Evolutionary conservation across 53 echinoderm and acorn worm species (phyloP), one percentile per base, ranked within the genome.

Genomic region (Paelopatides confundens): DNA sequence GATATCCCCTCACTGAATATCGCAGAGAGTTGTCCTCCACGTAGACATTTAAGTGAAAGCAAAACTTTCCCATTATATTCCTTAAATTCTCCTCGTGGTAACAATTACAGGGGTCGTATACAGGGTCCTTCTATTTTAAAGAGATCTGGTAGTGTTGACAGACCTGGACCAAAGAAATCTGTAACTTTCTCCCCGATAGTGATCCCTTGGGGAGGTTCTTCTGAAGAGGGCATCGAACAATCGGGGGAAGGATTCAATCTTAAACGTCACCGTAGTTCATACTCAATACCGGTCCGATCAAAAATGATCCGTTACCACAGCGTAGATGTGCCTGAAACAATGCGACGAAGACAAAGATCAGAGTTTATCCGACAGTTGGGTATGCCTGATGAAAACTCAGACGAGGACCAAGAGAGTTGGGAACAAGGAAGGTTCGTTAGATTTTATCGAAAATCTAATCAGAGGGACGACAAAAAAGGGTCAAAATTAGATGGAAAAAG

Each of bases 181-280:
- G 94, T 96, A 12, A 93, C 94, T 51, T 96, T 96, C 82, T 96
- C 96, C n/a, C 96, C 96, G 31, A 91, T 87, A 35, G 88, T 93
- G 83, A 82, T 82, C 65, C 83, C 83, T 39, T 82, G 83, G 83
- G 83, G 83, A 62, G 83, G 83, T 63, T 64, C 64, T 40, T 82
- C 83, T 32, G 63, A 82, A 46, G 64, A 82, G 83, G 63, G 83
- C 29, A 82, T 82, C 83, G 83, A 82, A 39, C 83, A 54, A 82
- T 86, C 82, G 66, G 82, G 76, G 52, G 90, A 76, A n/a, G 50
- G 78, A 29, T 50, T 29, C 47, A 30, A 50, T 30, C 78, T 46
- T 43, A 78, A 78, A 78, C 50, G 78, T 5, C 85, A 62, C 65
- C 35, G 33, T 18, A 35, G 84, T 24, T 74, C 83, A 47, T 71